A percentile compares a stretch with the other conserved stretches of the same genome.
These are phyloP conservation scores for Solea senegalensis DNA, from an alignment of 2,113 vertebrate species.

Conservation along the genomic window DNA sequence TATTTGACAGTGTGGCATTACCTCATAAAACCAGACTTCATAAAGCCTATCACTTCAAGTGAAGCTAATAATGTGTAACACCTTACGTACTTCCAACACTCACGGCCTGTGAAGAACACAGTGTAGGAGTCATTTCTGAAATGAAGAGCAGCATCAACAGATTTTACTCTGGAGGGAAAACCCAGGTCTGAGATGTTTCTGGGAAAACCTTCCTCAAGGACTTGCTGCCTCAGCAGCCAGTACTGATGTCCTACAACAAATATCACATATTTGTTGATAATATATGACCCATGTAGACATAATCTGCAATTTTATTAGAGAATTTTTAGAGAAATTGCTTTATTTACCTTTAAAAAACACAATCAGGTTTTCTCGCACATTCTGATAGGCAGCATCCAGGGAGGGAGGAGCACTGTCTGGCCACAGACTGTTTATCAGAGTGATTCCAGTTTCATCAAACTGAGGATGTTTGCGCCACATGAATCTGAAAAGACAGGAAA, in stretches of 20 bases:
- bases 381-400: slow-evolving; percentile 71
- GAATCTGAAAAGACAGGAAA: slow-evolving; percentile 58
- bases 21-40: too few species aligned
- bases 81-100: slow-evolving; percentile 87
- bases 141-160: slow-evolving; percentile 87
- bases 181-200: slow-evolving; percentile 87
- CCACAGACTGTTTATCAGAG: slow-evolving; percentile 71
- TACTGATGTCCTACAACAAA: slow-evolving; percentile 83
- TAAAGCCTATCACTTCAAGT: too few species aligned
- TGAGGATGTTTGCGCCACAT: slow-evolving; percentile 73
- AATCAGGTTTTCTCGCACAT: slow-evolving; percentile 29
- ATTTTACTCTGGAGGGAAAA: slow-evolving; percentile 84
- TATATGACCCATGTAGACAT: not conserved
- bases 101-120: slow-evolving; percentile 86
- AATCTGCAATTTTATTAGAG: not conserved
- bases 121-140: slow-evolving; percentile 78
- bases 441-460: slow-evolving; percentile 60
- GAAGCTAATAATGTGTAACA: not conserved
- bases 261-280: not conserved
- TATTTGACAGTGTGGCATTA: too few species aligned
- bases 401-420: slow-evolving; percentile 36
- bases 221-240: slow-evolving; percentile 85
- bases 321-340: not conserved
- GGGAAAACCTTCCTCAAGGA: slow-evolving; percentile 83
- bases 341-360: slow-evolving; percentile 74